Base-by-base conservation (phyloP, 2,113 vertebrate genomes). In the Cichladusa arquata region DNA sequence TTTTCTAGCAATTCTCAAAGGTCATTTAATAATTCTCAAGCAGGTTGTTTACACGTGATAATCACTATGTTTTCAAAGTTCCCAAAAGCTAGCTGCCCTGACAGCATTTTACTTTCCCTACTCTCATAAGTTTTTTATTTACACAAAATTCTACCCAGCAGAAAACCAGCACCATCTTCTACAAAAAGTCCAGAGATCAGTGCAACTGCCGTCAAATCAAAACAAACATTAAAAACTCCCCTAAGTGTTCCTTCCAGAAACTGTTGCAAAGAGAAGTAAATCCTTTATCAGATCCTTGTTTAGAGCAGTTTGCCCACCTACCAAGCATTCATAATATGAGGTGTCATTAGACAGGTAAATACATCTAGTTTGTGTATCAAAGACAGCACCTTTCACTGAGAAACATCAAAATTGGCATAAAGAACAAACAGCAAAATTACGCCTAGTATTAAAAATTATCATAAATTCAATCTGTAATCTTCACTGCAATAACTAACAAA, bases 381-480 rank as follows among this genome's bases (percentile, higher is more conserved):
- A 95, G 90, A 80, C 58, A 73, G 64, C 28, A 83, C 11, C 56
- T 93, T 86, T 74, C 87, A 93, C 3, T 67, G 72, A 84, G 77
- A 88, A 91, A 83, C 82, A 90, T 77, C 38, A 93, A 69, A 94
- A 92, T 0, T 20, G 14, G 71, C 73, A 90, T 64, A 81, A 65
- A 92, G 66, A 95, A 86, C 79, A 90, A 90, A 74, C 64, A 85
- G 31, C 17, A 81, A 83, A 88, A 84, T 78, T 86, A 74, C 20
- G 70, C 38, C 51, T 48, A 50, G 34, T 12, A 86, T 74, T 93
- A 76, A 29, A 66, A 71, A 78, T 88, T 86, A 92, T 29, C 88
- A 90, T 88, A 80, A 93, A 90, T 74, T 71, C 60, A 70, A 86
- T 92, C 82, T 80, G 56, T 36, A 92, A 51, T 93, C 81, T 73